Evolutionary conservation across 2,888 invertebrate genomes (phyloP), one percentile per base, ranked within the genome.

Genomic region (Eilema caniola): DNA sequence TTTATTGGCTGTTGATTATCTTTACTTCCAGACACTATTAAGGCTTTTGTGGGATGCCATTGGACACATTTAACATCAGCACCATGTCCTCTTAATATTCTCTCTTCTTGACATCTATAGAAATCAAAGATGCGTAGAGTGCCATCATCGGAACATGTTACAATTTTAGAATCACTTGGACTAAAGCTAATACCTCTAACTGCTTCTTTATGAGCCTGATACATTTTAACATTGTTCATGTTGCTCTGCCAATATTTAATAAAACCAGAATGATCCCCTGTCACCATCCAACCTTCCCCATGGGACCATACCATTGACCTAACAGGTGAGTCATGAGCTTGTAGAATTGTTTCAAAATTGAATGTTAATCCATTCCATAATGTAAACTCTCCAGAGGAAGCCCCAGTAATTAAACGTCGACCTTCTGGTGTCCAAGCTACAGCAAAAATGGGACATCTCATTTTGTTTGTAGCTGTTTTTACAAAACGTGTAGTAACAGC

Each of bases 191-290:
- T 98, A 95, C 99, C 99, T 94, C 99, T 97, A 85, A 99, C 98
- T 81, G 99, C 98, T 96, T 99, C 99, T 97, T 99, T 99, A 95
- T 99, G 99, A 71, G 99, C 99, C 95, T 99, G 99, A 96, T 99
- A 99, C 99, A 99, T 99, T 96, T 99, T 99, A 72, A 99, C 99
- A 96, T 99, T 99, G 96, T 99, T 99, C 99, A 99, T 99, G 95
- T 99, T 99, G 85, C 99, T 99, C 96, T 99, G 99, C 99, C 99
- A 99, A 95, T 99, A 99, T 90, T 99, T 99, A 79, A 99, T 99
- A 92, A 98, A 99, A 74, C 99, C 99, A 67, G 98, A 98, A 92
- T 99, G 99, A 95, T 99, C 99, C 28, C 99, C 99, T 0, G 99
- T 99, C 74, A 99, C 98, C 99, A 99, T 99, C 99, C 99, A 99